phyloP scores from a whole-genome alignment of 2,797 vertebrate species.

The Enteromius treurensis region DNA sequence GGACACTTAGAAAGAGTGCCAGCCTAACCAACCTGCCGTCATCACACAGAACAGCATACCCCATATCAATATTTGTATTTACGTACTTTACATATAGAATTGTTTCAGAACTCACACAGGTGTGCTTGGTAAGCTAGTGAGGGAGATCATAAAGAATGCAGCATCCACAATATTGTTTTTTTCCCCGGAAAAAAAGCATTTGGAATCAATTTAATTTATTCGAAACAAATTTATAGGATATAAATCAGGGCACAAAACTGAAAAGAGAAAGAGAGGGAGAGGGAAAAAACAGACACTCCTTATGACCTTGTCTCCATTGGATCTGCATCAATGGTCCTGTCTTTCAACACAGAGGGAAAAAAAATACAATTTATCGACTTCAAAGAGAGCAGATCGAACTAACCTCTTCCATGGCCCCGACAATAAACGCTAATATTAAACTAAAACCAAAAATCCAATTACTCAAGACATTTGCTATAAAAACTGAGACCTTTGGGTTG shows the following conservation, averaged over 20 bases:
- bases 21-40: conserved; percentile 62
- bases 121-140: not conserved
- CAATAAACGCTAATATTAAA: conserved; percentile 51
- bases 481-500: conserved; percentile 31
- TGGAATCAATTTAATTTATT: conserved; percentile 39
- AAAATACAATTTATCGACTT: conserved; percentile 37
- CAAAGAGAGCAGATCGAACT: conserved; percentile 49
- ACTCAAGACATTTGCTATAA: conserved; percentile 39
- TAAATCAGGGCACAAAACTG: conserved; percentile 20
- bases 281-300: conserved; percentile 16
- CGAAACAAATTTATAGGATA: conserved; percentile 23
- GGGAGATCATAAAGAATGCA: not conserved
- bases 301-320: conserved; percentile 3
- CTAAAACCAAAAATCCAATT: conserved; percentile 47
- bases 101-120: not conserved
- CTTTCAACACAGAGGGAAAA: not conserved
- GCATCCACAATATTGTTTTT: not conserved
- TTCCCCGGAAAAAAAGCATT: conserved; percentile 6
- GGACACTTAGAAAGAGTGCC: conserved; percentile 79
- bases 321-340: conserved; percentile 1
- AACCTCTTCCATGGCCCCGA: conserved; percentile 9
- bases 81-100: not conserved
- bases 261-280: not conserved
- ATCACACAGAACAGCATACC: conserved; percentile 29
- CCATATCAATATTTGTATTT: not conserved